Evolutionary conservation across 2,888 invertebrate species (phyloP).

Genomic region (Heliconius ethilla): DNA sequence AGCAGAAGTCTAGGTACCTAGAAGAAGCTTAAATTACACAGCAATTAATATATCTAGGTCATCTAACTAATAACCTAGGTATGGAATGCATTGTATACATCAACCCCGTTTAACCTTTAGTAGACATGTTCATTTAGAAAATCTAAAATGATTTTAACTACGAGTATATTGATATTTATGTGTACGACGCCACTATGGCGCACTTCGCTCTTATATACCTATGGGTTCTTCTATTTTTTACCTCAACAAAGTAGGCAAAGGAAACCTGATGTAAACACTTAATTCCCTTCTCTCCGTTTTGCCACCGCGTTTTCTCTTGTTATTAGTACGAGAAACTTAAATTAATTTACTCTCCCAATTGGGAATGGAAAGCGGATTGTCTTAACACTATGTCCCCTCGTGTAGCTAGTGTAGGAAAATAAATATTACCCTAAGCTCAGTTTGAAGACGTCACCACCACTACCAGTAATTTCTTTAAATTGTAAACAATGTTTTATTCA

Average conservation of each 20-base stretch:
- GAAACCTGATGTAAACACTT: neutral
- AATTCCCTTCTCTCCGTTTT: neutral
- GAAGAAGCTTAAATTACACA: neutral
- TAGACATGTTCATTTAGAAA: slow-evolving; percentile 16
- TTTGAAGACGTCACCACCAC: no score
- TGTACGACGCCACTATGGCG: neutral
- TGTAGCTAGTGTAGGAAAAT: no score
- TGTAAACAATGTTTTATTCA: slow-evolving; percentile 42
- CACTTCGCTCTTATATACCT: neutral
- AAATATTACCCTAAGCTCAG: no score
- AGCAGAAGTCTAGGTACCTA: no score
- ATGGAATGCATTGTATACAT: neutral
- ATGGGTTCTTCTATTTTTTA: neutral
- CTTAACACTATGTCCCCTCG: no score
- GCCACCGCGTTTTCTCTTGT: no score
- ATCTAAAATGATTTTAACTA: neutral
- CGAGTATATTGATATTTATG: neutral
- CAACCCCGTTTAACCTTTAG: slow-evolving; percentile 12
- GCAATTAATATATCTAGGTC: slow-evolving; percentile 7
- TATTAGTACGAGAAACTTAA: no score
- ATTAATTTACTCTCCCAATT: no score
- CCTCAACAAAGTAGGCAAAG: neutral
- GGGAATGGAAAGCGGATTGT: no score
- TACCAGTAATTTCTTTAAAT: slow-evolving; percentile 8
- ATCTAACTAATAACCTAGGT: slow-evolving; percentile 15